phyloP scores from a whole-genome alignment of 2,113 vertebrate species.

The Columbina picui region DNA sequence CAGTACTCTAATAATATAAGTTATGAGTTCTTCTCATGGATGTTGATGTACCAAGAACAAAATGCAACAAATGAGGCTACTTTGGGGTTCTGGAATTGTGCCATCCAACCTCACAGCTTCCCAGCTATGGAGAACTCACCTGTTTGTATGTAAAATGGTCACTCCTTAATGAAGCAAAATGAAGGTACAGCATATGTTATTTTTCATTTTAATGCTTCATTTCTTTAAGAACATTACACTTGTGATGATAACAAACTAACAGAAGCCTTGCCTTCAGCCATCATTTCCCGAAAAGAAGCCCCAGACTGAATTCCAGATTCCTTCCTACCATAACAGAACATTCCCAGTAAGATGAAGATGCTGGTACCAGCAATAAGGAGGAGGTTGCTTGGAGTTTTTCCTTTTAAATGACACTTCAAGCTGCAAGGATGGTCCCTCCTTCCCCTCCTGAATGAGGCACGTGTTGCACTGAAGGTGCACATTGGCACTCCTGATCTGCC shows the following conservation, averaged over 20 bases:
- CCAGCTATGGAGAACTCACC: neutral
- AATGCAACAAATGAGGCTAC: neutral
- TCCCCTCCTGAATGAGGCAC: neutral
- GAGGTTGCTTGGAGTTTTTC: neutral
- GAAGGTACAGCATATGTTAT: neutral
- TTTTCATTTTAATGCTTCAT: neutral
- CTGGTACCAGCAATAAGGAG: neutral
- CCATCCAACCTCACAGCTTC: neutral
- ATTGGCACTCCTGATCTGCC: neutral
- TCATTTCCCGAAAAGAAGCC: neutral
- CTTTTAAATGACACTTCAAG: neutral
- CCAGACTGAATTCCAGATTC: neutral
- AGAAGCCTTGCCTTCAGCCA: neutral
- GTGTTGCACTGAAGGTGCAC: neutral
- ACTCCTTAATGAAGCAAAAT: neutral
- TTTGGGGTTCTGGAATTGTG: neutral
- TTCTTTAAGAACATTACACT: neutral
- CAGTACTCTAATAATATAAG: neutral
- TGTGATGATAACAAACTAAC: neutral
- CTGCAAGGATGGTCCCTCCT: neutral
- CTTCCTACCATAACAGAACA: neutral
- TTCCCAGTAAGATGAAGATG: neutral
- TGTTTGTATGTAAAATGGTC: neutral
- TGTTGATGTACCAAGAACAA: neutral
- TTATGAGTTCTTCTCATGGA: accelerated